These are phyloP conservation scores for Ceyx cyanopectus DNA, from an alignment of 2,113 vertebrate genomes.

Conservation along the genomic window DNA sequence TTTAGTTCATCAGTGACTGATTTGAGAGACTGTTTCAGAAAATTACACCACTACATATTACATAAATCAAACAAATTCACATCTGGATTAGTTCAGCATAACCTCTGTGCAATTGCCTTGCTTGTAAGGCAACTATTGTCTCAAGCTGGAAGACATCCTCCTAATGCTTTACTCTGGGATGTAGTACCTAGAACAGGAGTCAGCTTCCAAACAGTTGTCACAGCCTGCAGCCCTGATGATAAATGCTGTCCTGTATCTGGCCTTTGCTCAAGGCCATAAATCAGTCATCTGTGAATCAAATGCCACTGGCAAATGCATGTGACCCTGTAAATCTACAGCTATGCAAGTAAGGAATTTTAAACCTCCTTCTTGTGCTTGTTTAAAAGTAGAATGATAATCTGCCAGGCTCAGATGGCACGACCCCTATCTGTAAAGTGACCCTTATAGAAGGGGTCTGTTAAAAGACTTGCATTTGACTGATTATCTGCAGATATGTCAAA, in stretches of 20 bases:
- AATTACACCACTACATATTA: background rate
- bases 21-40: background rate
- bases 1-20: background rate
- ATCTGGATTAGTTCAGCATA: background rate
- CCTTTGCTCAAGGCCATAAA: conserved; percentile 16
- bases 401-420: conserved; percentile 72
- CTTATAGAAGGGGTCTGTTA: background rate
- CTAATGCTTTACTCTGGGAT: background rate
- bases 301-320: background rate
- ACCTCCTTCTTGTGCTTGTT: conserved; percentile 13
- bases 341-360: conserved; percentile 46
- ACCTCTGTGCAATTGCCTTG: background rate
- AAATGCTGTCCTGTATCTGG: background rate
- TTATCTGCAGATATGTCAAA: conserved; percentile 24
- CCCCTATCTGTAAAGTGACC: conserved; percentile 59
- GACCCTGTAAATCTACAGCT: conserved; percentile 11
- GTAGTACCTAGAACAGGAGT: background rate
- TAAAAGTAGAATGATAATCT: conserved; percentile 59
- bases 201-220: background rate
- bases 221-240: background rate
- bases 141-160: background rate
- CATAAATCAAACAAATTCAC: background rate
- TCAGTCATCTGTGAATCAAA: conserved; percentile 35
- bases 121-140: background rate
- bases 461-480: conserved; percentile 19